Base-by-base conservation (phyloP, 1,140 invertebrate species). In the Drosophila parabipectinata region DNA sequence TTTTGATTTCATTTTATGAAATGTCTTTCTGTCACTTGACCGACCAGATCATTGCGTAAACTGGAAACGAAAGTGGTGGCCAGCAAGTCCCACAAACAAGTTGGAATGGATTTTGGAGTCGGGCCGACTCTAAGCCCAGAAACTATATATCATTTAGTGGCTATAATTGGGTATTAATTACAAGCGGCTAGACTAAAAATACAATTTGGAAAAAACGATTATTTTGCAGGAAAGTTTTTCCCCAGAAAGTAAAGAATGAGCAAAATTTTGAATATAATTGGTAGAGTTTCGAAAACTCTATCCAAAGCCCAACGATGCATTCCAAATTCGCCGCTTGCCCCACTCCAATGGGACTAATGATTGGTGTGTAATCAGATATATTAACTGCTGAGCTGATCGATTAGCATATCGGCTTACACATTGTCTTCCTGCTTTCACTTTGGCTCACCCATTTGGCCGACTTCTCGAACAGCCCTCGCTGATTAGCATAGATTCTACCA, bases 361-460 rank as follows among this genome's bases (percentile, higher is more conserved):
- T 32, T 53, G 56, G 48, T 28, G 51, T 54, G 59, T 58, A 79
- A 83, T 37, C 53, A 18, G 37, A 57, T 44, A 45, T 66, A 21
- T 3, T 21, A 52, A 30, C 61, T 45, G 30, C 26, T 66, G 47
- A 37, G 30, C 28, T 15, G 12, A 39, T 34, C 26, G 59, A 74
- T 85, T 71, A 77, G 77, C 81, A 80, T 85, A 84, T 67, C 26
- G 55, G 14, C 24, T 55, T 21, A 26, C 26, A 45, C 44, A 37
- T 34, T 15, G 39, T 63, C 60, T 84, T 87, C 81, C 81, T 87
- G 57, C 81, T 84, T 84, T 84, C 82, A 81, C 82, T 66, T 57
- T 3, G 1, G 14, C 5, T 7, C 14, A 7, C 5, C 41, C 2
- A 37, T 0, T 37, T 5, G 10, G 34, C 24, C 32, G 21, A 50